Evolutionary conservation across 2,797 vertebrate species (phyloP).

Genomic region (Chaenodraco wilsoni): DNA sequence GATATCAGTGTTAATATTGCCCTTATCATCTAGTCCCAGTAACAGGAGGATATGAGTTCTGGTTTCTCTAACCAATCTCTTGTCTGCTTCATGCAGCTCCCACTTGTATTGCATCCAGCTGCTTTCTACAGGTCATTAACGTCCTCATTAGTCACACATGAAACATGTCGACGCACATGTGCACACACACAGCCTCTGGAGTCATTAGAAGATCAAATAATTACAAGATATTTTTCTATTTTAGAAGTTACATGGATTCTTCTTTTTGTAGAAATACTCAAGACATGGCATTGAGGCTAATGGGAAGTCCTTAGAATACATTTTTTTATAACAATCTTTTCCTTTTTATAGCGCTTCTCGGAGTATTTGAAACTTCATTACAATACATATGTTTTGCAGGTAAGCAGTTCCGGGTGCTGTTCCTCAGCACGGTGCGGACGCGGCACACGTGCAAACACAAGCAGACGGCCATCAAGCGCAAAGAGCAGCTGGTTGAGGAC

Average conservation of each 20-base stretch:
- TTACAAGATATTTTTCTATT: background rate
- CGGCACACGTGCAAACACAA: constrained; percentile 99
- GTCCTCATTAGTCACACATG: constrained; percentile 49
- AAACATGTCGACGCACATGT: background rate
- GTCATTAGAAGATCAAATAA: background rate
- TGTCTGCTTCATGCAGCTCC: constrained; percentile 18
- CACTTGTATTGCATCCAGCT: constrained; percentile 44
- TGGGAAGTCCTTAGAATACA: no score
- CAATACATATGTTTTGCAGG: constrained; percentile 77
- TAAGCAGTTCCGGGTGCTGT: constrained; percentile 97
- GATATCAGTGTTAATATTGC: constrained; percentile 6
- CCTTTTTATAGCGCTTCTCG: background rate
- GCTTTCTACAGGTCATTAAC: constrained; percentile 50
- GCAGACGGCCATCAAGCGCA: constrained; percentile 97
- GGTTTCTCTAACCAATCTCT: constrained; percentile 5
- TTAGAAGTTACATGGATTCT: background rate
- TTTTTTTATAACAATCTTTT: background rate
- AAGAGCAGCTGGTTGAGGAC: constrained; percentile 97
- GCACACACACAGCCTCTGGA: constrained; percentile 4
- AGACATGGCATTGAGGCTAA: background rate
- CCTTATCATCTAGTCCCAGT: constrained; percentile 11
- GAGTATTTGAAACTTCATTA: background rate
- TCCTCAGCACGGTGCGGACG: constrained; percentile 97
- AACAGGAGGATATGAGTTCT: background rate
- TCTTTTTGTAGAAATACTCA: background rate